Evolutionary conservation across 92 coral and sea anemone species (phyloP), one percentile per base, ranked within the genome.

Genomic region (Porites evermanni): DNA sequence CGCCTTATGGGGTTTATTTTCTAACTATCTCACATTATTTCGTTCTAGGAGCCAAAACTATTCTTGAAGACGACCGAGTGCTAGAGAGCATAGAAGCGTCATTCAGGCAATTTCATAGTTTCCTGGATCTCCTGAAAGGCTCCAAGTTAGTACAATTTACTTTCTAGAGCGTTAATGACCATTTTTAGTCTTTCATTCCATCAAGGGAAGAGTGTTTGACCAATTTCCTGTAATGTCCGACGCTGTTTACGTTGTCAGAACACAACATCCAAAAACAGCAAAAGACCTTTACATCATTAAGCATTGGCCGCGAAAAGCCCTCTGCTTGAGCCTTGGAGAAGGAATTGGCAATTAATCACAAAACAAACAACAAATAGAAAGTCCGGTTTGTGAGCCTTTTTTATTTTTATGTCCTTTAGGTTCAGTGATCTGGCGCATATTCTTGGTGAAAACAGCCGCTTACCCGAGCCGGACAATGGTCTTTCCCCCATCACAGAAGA

Each of bases 1-100:
- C 47, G 47, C 47, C 47, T 0, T 38, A 4, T 38, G 38, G 2
- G 38, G 50, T 7, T 6, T 16, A 47, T 11, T 17, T 8, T 19
- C 23, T 18, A n/a, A 20, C 59, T 8, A 47, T 53, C 23, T 23
- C 8, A n/a, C 53, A 3, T 4, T 18, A 16, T 68, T 56, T 24
- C 44, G 10, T 20, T 70, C 17, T n/a, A 83, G 87, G 88, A 44
- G 89, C 95, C 19, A 92, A 72, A 75, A 93, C 89, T 10, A 80
- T 95, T 47, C 87, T 97, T n/a, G 93, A 95, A 72, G 99, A 97
- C 72, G 99, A 97, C 78, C 96, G 95, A 11, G 98, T 97, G 53
- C 88, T 97, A 52, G 99, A 97, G 71, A 97, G 98, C 63, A 97
- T 97, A 24, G 99, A 97, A 78, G 96, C 97, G 12, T 97, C 99